Evolutionary conservation across 2,797 vertebrate genomes (phyloP).

Genomic region (Xenops minutus): DNA sequence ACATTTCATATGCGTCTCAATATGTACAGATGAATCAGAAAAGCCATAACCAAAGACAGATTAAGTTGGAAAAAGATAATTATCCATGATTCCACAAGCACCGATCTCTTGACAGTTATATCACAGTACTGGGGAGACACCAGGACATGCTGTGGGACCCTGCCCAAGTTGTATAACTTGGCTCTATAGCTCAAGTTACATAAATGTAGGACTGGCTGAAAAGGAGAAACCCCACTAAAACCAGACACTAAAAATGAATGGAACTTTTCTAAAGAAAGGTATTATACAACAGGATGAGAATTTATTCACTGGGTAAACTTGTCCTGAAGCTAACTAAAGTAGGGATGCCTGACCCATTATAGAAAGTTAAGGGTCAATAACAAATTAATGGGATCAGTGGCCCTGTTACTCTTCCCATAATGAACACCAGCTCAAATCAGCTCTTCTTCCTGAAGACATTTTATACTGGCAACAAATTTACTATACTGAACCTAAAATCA

Average conservation of each 20-base stretch:
- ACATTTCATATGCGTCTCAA: background rate
- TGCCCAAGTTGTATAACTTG: background rate
- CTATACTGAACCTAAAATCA: constrained; percentile 44
- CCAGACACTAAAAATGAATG: background rate
- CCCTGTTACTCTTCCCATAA: constrained; percentile 66
- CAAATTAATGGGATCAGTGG: constrained; percentile 66
- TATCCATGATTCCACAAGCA: background rate
- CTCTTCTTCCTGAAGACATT: constrained; percentile 42
- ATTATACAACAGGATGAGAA: background rate
- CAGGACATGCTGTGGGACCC: background rate
- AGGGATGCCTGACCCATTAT: constrained; percentile 2
- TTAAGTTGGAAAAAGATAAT: background rate
- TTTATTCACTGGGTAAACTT: constrained; percentile 26
- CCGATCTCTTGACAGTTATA: background rate
- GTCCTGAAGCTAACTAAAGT: constrained; percentile 5
- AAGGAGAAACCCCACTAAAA: constrained; percentile 16
- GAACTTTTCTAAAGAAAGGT: constrained; percentile 16
- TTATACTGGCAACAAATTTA: constrained; percentile 48
- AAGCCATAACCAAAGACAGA: background rate
- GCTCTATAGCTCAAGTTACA: background rate
- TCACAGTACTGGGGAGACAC: background rate
- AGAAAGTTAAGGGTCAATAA: constrained; percentile 62
- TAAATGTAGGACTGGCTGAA: background rate
- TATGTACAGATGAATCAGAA: background rate
- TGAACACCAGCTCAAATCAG: constrained; percentile 27